phyloP scores from a whole-genome alignment of 2,888 invertebrate genomes.

The Cinara cedri region DNA sequence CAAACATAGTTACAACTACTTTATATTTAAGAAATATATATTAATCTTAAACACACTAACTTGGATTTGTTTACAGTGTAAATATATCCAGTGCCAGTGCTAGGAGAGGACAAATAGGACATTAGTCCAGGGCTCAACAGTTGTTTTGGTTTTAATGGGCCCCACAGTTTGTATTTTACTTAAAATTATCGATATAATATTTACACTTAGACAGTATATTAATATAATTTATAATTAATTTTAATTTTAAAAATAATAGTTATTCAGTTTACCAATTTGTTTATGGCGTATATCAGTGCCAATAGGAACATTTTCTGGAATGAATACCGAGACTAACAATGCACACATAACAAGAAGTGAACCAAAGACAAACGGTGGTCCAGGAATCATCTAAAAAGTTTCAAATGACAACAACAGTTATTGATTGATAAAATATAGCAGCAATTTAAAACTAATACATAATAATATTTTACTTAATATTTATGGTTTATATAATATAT shows the following conservation, averaged over 20 bases:
- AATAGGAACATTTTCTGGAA: constrained; percentile 70
- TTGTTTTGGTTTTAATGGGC: too few relatives aligned
- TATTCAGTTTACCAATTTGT: constrained; percentile 40
- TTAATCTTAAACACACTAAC: too few relatives aligned
- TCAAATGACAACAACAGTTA: constrained; percentile 55
- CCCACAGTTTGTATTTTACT: too few relatives aligned
- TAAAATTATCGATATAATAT: too few relatives aligned
- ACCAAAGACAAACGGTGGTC: constrained; percentile 98
- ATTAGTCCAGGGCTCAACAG: too few relatives aligned
- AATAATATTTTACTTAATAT: background rate
- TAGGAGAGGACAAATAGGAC: too few relatives aligned
- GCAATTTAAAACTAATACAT: background rate
- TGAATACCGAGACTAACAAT: constrained; percentile 87
- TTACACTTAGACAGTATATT: too few relatives aligned
- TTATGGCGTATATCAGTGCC: constrained; percentile 28
- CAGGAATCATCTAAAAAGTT: constrained; percentile 81
- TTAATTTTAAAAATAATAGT: background rate
- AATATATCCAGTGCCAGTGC: too few relatives aligned
- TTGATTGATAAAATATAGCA: background rate
- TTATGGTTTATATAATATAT: too few relatives aligned
- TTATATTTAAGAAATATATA: too few relatives aligned
- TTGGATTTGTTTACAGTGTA: too few relatives aligned
- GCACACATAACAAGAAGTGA: constrained; percentile 96
- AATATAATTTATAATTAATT: background rate
- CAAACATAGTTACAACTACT: too few relatives aligned